Evolutionary conservation across 2,888 invertebrate species (phyloP).

Genomic region (Meganola albula): DNA sequence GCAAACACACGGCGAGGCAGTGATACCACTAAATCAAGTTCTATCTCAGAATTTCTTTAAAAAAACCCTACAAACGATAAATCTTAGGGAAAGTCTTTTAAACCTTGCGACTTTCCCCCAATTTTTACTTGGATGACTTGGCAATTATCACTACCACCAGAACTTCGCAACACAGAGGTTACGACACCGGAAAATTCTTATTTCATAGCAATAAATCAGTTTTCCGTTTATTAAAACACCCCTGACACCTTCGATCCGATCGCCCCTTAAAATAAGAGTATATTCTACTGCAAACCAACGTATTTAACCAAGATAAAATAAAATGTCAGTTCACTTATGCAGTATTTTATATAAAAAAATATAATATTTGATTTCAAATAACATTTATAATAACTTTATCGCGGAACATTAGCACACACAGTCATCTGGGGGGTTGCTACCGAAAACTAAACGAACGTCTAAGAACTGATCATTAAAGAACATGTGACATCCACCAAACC

Average conservation of each 20-base stretch:
- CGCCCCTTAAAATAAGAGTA: slow-evolving; percentile 27
- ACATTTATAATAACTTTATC: too few species aligned
- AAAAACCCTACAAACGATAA: slow-evolving; percentile 23
- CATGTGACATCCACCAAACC: too few species aligned
- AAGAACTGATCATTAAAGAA: too few species aligned
- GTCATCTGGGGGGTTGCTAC: too few species aligned
- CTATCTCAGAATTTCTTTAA: slow-evolving; percentile 19
- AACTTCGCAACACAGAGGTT: slow-evolving; percentile 39
- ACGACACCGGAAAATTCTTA: slow-evolving; percentile 50
- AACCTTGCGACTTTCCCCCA: slow-evolving; percentile 14
- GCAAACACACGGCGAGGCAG: too few species aligned
- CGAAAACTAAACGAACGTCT: too few species aligned
- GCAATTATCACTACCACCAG: slow-evolving; percentile 56
- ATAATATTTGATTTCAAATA: too few species aligned
- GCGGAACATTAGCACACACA: too few species aligned
- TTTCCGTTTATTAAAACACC: slow-evolving; percentile 66
- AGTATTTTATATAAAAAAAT: too few species aligned
- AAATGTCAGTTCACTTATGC: too few species aligned
- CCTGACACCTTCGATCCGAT: slow-evolving; percentile 44
- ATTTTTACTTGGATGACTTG: slow-evolving; percentile 54
- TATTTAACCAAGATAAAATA: too few species aligned
- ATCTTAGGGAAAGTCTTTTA: slow-evolving; percentile 24
- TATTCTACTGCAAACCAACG: too few species aligned
- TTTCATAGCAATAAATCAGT: slow-evolving; percentile 64
- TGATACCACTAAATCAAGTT: slow-evolving; percentile 20